A percentile compares a stretch with the other conserved stretches of the same genome.
Conservation (phyloP, 2,888 invertebrate genomes). For the Aleiodes alternator region DNA sequence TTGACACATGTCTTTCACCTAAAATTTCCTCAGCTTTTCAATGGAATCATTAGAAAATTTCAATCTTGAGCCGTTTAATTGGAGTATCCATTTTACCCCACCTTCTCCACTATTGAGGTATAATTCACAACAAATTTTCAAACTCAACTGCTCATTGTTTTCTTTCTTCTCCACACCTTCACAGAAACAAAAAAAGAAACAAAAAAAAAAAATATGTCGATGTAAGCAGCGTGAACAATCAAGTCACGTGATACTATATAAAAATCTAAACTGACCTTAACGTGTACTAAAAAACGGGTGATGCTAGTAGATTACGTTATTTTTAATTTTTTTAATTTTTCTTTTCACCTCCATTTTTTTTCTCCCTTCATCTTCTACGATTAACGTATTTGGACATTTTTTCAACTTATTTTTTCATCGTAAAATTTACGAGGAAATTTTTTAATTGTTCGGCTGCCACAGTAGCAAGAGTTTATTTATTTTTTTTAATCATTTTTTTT, state of each 20-base stretch:
- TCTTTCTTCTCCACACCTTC: too few relatives aligned
- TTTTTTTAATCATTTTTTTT: constrained; percentile 43
- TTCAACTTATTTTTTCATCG: constrained; percentile 11
- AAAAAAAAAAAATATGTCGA: constrained; percentile 47
- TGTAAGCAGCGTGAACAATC: constrained; percentile 51
- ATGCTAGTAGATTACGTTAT: constrained; percentile 36
- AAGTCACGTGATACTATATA: constrained; percentile 66
- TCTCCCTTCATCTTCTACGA: constrained; percentile 6
- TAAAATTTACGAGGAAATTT: constrained; percentile 15
- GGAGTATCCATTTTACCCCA: too few relatives aligned
- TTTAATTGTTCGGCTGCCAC: constrained; percentile 40
- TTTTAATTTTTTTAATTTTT: constrained; percentile 11
- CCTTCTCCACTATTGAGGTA: not conserved
- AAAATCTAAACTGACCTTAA: constrained; percentile 73
- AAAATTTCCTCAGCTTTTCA: too few relatives aligned
- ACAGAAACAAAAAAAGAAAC: constrained; percentile 9
- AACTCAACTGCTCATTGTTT: not conserved
- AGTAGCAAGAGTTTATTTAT: constrained; percentile 42
- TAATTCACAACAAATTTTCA: not conserved
- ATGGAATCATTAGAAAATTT: too few relatives aligned
- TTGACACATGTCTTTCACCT: too few relatives aligned
- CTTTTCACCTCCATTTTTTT: constrained; percentile 5
- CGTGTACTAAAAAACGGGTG: constrained; percentile 68
- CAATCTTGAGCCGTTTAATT: too few relatives aligned
- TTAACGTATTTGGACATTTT: constrained; percentile 31